Evolutionary conservation across 1,140 invertebrate species (phyloP), one percentile per base, ranked within the genome.

Genomic region (Leptonema lineaticorne): DNA sequence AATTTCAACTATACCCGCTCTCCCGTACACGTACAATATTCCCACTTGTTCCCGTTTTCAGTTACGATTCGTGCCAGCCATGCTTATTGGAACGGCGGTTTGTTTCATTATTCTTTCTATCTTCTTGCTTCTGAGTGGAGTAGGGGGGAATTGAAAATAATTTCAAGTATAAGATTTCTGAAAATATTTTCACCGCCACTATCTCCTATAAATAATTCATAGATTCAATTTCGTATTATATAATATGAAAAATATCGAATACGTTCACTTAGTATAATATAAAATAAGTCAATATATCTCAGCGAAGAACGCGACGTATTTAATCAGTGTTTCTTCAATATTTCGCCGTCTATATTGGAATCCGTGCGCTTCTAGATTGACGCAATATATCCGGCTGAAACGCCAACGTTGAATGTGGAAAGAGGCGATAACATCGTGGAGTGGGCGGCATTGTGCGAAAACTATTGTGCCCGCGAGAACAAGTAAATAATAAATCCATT

Each of bases 401-500:
- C 11, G 28, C 24, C 26, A 26, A 24, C n/a, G n/a, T n/a, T n/a
- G n/a, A n/a, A n/a, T n/a, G n/a, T n/a, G n/a, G n/a, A n/a, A n/a
- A n/a, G n/a, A n/a, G n/a, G n/a, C n/a, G n/a, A n/a, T n/a, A n/a
- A n/a, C n/a, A n/a, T n/a, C 14, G 53, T 4, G 16, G 18, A 16
- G 30, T 11, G 16, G 57, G 37, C 14, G 48, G 48, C 48, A 64
- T 64, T 64, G 63, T 48, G 63, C 63, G 37, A 64, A 59, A 59
- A 59, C 57, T 59, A 64, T 66, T 66, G 64, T 66, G 64, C 50
- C 53, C 3, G 63, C 22, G 57, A 67, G 56, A 67, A 67, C 65
- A 67, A 68, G 59, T 59, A 69, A 69, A 69, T 69, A 63, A 69
- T 69, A 69, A 69, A 69, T 69, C 67, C 67, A 69, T 69, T 69